Conservation (phyloP, 2,113 vertebrate species). For the Nycticryphes semicollaris region DNA sequence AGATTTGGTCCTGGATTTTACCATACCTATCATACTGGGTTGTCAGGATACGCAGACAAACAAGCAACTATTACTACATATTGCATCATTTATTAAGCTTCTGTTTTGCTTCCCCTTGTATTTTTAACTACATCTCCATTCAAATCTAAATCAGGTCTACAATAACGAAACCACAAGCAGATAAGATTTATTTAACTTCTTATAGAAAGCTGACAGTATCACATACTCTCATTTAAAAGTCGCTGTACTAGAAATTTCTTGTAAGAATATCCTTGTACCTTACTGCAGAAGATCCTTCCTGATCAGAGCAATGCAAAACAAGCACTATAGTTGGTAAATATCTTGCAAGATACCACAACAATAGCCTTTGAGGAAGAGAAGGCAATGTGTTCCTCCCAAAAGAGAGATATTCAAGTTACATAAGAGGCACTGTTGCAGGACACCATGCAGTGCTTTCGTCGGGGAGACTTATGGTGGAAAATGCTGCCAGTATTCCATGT, state of each 20-base stretch:
- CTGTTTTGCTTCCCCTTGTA: background rate
- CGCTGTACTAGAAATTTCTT: background rate
- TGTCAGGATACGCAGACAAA: background rate
- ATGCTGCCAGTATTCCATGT: background rate
- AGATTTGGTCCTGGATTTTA: background rate
- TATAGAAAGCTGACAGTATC: background rate
- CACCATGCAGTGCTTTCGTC: fast-evolving
- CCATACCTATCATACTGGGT: background rate
- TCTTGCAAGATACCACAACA: background rate
- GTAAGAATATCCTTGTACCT: background rate
- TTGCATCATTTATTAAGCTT: background rate
- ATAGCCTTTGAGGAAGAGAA: background rate
- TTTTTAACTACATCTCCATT: background rate
- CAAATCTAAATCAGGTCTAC: background rate
- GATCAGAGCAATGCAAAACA: background rate
- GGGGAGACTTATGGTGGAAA: background rate
- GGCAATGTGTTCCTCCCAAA: background rate
- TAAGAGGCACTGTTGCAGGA: background rate
- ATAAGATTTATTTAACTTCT: background rate
- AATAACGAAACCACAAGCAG: background rate
- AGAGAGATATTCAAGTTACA: background rate
- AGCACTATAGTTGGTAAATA: fast-evolving
- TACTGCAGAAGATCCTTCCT: background rate
- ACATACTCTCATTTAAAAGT: background rate
- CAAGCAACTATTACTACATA: background rate